Evolutionary conservation across 2,113 vertebrate species (phyloP), one percentile per base, ranked within the genome.

Genomic region (Lamprologus ornatipinnis): DNA sequence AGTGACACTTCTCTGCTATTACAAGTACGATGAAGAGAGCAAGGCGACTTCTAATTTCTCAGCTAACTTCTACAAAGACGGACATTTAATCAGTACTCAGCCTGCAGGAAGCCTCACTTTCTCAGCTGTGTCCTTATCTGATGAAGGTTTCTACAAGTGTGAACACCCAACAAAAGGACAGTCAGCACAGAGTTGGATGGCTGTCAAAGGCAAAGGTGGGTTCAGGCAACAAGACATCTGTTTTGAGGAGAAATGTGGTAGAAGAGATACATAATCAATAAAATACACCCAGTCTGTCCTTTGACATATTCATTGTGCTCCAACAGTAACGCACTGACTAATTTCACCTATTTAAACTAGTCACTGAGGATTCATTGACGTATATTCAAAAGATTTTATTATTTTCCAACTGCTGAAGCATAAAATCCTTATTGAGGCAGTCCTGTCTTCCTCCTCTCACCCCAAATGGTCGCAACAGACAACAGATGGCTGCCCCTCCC

Each of bases 141-240:
- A 86, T 7, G 31, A 84, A 60, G 90, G 87, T 19, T 51, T 82
- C 55, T 91, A 91, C 81, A 70, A 19, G 57, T 91, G 90, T 65
- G 15, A 82, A 6, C 75, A 90, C 47, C 57, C 81, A 9, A 55
- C 2, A 7, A 5, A 54, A 47, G 82, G 79, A 54, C 9, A 45
- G 35, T 91, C 90, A 3, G 33, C 9, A 4, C 6, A 33, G 49
- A 81, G 84, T 21, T 73, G 55, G 82, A 11, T 91, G 58, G 9
- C 49, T 47, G 90, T 90, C 54, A 70, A 17, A 31, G 0, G 75
- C 31, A 53, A 12, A 80, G 78, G 84, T 81, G 19, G 21, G 37
- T 51, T 7, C 0, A 73, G 37, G 68, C 37, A 0, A 70, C 65
- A 73, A 15, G 57, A 10, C 2, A 60, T 60, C 9, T 33, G 28